Evolutionary conservation across 2,797 vertebrate genomes (phyloP).

Genomic region (Spondyliosoma cantharus): DNA sequence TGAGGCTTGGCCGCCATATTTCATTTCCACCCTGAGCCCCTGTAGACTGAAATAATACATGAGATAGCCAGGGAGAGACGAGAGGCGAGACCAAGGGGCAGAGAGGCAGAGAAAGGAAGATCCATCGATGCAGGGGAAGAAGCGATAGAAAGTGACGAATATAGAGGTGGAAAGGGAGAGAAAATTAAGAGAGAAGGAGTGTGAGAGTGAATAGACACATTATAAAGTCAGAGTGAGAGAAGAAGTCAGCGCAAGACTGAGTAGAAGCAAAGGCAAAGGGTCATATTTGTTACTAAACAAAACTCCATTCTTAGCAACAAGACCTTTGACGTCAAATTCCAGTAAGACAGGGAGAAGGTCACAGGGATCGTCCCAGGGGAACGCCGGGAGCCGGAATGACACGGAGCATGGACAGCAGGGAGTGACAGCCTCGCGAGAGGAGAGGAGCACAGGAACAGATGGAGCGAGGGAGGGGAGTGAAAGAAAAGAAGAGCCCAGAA

Average conservation of each 20-base stretch:
- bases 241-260: constrained; percentile 41
- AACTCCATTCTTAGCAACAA: constrained; percentile 90
- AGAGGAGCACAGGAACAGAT: constrained; percentile 80
- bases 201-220: constrained; percentile 52
- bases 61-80: constrained; percentile 79
- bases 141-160: constrained; percentile 60
- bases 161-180: constrained; percentile 37
- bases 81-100: constrained; percentile 77
- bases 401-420: constrained; percentile 79
- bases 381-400: constrained; percentile 83
- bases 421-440: constrained; percentile 80
- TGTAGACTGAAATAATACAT: constrained; percentile 85
- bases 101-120: constrained; percentile 75
- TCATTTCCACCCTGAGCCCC: constrained; percentile 84
- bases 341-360: constrained; percentile 93
- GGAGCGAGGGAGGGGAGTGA: constrained; percentile 86
- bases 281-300: constrained; percentile 91
- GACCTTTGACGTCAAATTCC: constrained; percentile 93
- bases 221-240: constrained; percentile 55
- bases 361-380: constrained; percentile 88
- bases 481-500: constrained; percentile 87
- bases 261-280: constrained; percentile 75
- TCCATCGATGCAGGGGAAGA: constrained; percentile 71
- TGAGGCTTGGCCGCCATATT: constrained; percentile 83
- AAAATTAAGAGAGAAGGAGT: constrained; percentile 42